Evolutionary conservation across 2,888 invertebrate genomes (phyloP), one percentile per base, ranked within the genome.

Genomic region (Ornithoptera alexandrae): DNA sequence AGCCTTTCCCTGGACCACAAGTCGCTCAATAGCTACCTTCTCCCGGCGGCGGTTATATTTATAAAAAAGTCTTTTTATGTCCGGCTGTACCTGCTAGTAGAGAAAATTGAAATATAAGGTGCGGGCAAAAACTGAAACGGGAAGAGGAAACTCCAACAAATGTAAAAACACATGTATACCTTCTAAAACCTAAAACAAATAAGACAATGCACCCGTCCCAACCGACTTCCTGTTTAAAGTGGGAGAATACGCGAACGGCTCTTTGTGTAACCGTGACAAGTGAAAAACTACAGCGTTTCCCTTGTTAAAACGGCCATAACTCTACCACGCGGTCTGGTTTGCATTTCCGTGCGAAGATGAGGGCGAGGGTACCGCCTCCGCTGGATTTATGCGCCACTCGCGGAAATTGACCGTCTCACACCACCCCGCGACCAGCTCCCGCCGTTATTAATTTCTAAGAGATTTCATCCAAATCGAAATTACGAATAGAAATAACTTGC

Each of bases 261-360:
- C 74, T 75, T 75, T 76, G 75, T 79, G 79, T 80, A 79, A 74
- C 64, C 70, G 74, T 72, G 74, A 77, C 77, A 78, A 79, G 78
- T 90, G 89, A 90, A 89, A 90, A 90, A 90, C 83, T 87, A 84
- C 84, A 79, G 77, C 85, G 89, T 89, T 90, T 90, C 90, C 89
- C 85, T 81, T 82, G 86, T 84, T 86, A 85, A 86, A 88, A 84
- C 84, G 85, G 81, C 84, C 81, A 89, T 89, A 89, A 88, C 83
- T 90, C 85, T 81, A 69, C 68, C 68, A 68, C 73, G 80, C 78
- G 85, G 82, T 84, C 79, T 82, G 82, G 82, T 84, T 82, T 86
- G 88, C 85, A 89, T 89, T 90, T 90, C 90, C 90, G 81, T 75
- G 78, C 74, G 74, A 81, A 81, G 84, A 86, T 84, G 86, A 82